Base-by-base conservation (phyloP, 2,113 vertebrate genomes). In the Callipepla californica region DNA sequence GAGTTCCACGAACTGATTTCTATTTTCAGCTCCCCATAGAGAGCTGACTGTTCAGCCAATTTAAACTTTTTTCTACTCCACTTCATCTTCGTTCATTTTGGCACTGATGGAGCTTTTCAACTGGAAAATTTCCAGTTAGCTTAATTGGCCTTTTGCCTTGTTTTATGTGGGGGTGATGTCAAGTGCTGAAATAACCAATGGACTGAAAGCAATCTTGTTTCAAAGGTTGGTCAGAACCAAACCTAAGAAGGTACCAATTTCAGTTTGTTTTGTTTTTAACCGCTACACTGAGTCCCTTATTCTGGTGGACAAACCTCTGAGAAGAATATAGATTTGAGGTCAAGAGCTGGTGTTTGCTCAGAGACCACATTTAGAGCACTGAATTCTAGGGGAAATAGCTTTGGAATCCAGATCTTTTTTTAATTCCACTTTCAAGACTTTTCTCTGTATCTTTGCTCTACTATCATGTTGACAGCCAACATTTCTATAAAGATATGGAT, bases 181-280 rank as follows among this genome's bases (percentile, higher is more conserved):
- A 96, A 94, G 94, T 95, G 94, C 92, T 95, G 96, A 96, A 97
- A 95, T 94, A 96, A 95, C 86, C 75, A 76, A 79, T 89, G 94
- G 91, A 94, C 89, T 94, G 87, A 96, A 94, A 89, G 89, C 89
- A 92, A 88, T 96, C 92, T 85, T 90, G 58, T 96, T 96, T 95
- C 92, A 96, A 92, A 93, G 80, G 38, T 4, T 76, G 87, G 76
- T 90, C 78, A 80, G 91, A 94, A 94, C 65, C 72, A 96, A 95
- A 89, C 51, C 79, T 94, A 94, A 95, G 83, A 95, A 96, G 61
- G 87, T 96, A 96, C 91, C 92, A 94, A 59, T 93, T 95, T 87
- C 78, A 68, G 65, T 70, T 94, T 83, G 87, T 85, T 94, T 95
- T 93, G 45, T 88, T 70, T 86, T 75, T 91, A 82, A 89, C 89